Evolutionary conservation across 2,113 vertebrate genomes (phyloP), one percentile per base, ranked within the genome.

Genomic region (Anser cygnoides): DNA sequence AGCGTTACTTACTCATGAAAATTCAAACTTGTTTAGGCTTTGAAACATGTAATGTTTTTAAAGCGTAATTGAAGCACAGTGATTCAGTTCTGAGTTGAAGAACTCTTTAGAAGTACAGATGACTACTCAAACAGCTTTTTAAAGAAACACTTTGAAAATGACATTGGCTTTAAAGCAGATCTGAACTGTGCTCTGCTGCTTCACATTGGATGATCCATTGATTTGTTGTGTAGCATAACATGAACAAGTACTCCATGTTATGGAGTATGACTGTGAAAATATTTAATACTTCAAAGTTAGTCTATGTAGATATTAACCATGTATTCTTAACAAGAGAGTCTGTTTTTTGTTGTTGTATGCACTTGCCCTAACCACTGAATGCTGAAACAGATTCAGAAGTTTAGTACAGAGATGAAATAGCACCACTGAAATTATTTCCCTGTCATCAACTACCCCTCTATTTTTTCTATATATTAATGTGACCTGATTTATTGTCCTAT

Each of bases 401-500:
- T 88, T 84, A 80, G 81, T 39, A 63, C 72, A 61, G 66, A 68
- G 89, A 92, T 65, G 28, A 95, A 89, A 92, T 93, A 97, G 75
- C 92, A 78, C 79, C 86, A 92, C 83, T 81, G 82, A 96, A 92
- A 83, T 89, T 0, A 70, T 59, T 88, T 94, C 68, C 43, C 87
- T 65, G 85, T 63, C 89, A 59, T 91, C 90, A 65, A 41, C 72
- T 75, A 33, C 73, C 61, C 77, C 41, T 46, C 8, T 90, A 39
- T 95, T 95, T 88, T 83, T 80, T 95, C 89, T 95, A 3, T 92
- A 67, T 77, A 91, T 97, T 97, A 49, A 12, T 49, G 97, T 98
- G 97, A 95, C 90, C 93, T 80, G 93, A 95, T 90, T 86, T 76
- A 62, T 89, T 92, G 96, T 98, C 96, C 92, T 72, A 83, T 78